Percentiles rank a stretch among this genome's conserved stretches.
Evolutionary conservation across 2,888 invertebrate species (phyloP).

Genomic region (Carcina quercana): DNA sequence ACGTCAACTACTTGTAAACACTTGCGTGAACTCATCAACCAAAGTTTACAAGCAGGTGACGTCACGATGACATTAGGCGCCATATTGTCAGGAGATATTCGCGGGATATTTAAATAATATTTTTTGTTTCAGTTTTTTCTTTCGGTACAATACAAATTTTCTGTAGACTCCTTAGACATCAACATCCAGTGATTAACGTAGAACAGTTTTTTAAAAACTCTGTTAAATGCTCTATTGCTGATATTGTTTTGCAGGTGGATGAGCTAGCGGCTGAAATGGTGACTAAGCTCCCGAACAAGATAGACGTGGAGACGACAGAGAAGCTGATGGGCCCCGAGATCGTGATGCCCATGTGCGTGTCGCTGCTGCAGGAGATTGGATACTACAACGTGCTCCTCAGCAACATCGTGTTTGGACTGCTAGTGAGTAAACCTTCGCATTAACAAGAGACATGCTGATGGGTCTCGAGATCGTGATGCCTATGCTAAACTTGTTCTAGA

Average conservation of each 20-base stretch:
- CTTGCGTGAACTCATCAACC: too few species aligned
- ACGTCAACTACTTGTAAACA: too few species aligned
- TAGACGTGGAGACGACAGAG: conserved; percentile 85
- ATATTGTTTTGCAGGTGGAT: conserved; percentile 39
- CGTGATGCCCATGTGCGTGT: conserved; percentile 86
- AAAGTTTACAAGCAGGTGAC: too few species aligned
- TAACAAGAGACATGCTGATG: conserved; percentile 81
- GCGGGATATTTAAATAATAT: too few species aligned
- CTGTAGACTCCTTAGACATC: too few species aligned
- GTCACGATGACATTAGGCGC: too few species aligned
- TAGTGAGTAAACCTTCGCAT: conserved; percentile 32
- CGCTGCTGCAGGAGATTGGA: conserved; percentile 84
- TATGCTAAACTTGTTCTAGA: conserved; percentile 48
- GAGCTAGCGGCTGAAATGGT: conserved; percentile 81
- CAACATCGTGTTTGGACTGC: conserved; percentile 41
- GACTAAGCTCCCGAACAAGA: conserved; percentile 79
- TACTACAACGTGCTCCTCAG: conserved; percentile 57
- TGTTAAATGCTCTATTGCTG: too few species aligned
- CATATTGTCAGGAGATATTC: too few species aligned
- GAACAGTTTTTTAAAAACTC: too few species aligned
- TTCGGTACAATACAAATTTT: too few species aligned
- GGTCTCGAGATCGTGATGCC: conserved; percentile 82
- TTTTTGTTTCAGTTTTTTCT: too few species aligned
- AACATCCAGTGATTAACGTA: too few species aligned
- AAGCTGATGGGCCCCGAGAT: conserved; percentile 82